Conservation (phyloP, 2,888 invertebrate species). For the Orthonevra nobilis region DNA sequence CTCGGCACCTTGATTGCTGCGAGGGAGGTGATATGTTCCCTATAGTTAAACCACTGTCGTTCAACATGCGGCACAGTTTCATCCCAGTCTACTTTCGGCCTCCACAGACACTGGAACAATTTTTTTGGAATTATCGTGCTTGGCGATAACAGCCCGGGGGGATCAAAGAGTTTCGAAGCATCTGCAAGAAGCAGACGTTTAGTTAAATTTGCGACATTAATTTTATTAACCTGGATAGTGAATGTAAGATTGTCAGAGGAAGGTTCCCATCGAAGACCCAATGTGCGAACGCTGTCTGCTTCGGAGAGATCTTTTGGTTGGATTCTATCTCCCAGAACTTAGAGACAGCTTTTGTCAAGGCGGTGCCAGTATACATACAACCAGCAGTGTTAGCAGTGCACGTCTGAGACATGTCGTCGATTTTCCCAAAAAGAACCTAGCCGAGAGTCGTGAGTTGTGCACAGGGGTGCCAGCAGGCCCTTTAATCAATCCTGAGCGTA, state of each 20-base stretch:
- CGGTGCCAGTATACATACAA: not conserved
- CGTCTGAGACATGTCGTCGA: not conserved
- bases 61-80: slow-evolving; percentile 9
- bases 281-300: not conserved
- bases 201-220: not conserved
- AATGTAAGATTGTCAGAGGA: not conserved
- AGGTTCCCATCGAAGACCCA: not conserved
- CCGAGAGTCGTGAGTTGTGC: slow-evolving; percentile 46
- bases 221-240: not conserved
- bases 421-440: slow-evolving; percentile 36
- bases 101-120: slow-evolving; percentile 26
- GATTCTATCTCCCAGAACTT: slow-evolving; percentile 59
- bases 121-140: slow-evolving; percentile 27
- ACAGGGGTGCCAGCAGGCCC: slow-evolving; percentile 37
- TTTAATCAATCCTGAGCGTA: slow-evolving; percentile 24
- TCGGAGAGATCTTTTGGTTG: slow-evolving; percentile 21
- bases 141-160: slow-evolving; percentile 7
- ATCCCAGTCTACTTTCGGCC: slow-evolving; percentile 20
- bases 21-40: slow-evolving; percentile 5
- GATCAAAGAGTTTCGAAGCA: not conserved
- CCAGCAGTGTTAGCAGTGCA: not conserved
- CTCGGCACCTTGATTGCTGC: slow-evolving; percentile 16
- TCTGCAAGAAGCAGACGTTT: not conserved
- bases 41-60: not conserved
- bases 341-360: slow-evolving; percentile 19